Base-by-base conservation (phyloP, 1,140 invertebrate genomes). In the Drosophila sproati region DNA sequence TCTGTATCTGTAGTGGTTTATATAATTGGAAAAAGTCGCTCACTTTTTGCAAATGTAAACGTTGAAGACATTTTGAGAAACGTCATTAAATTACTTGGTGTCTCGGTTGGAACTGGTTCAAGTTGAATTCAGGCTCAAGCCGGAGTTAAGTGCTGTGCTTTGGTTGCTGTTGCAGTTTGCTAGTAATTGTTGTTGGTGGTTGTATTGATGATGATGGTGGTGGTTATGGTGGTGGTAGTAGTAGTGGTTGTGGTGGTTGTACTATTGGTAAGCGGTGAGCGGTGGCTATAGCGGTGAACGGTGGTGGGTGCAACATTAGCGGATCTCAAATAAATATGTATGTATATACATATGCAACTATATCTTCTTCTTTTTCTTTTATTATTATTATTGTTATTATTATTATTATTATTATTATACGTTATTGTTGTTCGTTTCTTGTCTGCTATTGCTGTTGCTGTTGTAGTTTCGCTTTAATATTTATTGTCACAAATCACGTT, bases 51-150 rank as follows among this genome's bases (percentile, higher is more conserved):
- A 64, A 72, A 70, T 75, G 54, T 41, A 47, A 75, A 63, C 60
- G 67, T 59, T 63, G 79, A 82, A 51, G 73, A 87, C 82, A 87
- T 87, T 87, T 88, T 87, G 82, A 76, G 43, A 73, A 81, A 60
- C 54, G 61, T 82, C 56, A 52, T 51, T 29, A 69, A 60, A 47
- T 60, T 56, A 32, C 41, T 50, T 45, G 55, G 67, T 52, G 57
- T 51, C 50, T 72, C 64, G 5, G 48, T 70, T 73, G 32, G 5
- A 56, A 55, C 67, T 70, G 75, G 48, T 51, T 59, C 35, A 61
- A 68, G 31, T 51, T 56, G 31, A 20, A 37, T 51, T 47, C 20
- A 7, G 59, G 48, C 54, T 66, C 54, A 66, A 73, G 54, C 70
- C 28, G 39, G 41, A 47, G 41, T 60, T 41, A n/a, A 59, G 47